Conservation (phyloP, 2,888 invertebrate genomes). For the Marronus borbonicus region DNA sequence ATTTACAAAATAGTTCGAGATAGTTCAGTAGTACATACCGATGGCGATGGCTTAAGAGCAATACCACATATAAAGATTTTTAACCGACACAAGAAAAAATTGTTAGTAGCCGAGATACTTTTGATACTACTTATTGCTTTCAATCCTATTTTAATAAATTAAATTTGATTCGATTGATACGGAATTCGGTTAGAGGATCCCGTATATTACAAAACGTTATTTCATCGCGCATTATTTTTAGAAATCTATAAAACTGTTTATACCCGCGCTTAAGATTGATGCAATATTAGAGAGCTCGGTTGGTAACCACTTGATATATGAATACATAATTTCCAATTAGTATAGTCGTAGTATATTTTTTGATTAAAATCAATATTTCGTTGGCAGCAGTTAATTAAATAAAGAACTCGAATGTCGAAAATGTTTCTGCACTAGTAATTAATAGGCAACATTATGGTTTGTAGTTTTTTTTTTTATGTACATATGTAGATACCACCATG, state of each 20-base stretch:
- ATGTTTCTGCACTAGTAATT: slow-evolving; percentile 21
- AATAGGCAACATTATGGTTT: slow-evolving; percentile 14
- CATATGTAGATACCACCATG: neutral
- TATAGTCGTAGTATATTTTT: neutral
- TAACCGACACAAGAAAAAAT: too few species aligned
- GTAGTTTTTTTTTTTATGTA: neutral
- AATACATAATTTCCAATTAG: slow-evolving; percentile 16
- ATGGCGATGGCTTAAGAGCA: too few species aligned
- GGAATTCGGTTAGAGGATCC: neutral
- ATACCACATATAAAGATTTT: too few species aligned
- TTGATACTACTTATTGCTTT: too few species aligned
- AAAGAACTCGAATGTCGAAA: slow-evolving; percentile 4
- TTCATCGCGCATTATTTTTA: slow-evolving; percentile 2
- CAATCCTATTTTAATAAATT: too few species aligned
- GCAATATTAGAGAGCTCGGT: slow-evolving; percentile 11
- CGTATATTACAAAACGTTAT: neutral
- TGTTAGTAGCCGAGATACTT: too few species aligned
- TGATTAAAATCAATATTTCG: slow-evolving; percentile 2
- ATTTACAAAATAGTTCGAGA: too few species aligned
- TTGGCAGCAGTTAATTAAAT: slow-evolving; percentile 1
- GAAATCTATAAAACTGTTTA: neutral
- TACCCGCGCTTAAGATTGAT: neutral
- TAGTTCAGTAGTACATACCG: too few species aligned
- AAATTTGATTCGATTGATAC: neutral
- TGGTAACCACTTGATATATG: slow-evolving; percentile 1